These are phyloP conservation scores for Amblyjoppa proteus DNA, from an alignment of 2,888 invertebrate genomes.

Conservation along the genomic window DNA sequence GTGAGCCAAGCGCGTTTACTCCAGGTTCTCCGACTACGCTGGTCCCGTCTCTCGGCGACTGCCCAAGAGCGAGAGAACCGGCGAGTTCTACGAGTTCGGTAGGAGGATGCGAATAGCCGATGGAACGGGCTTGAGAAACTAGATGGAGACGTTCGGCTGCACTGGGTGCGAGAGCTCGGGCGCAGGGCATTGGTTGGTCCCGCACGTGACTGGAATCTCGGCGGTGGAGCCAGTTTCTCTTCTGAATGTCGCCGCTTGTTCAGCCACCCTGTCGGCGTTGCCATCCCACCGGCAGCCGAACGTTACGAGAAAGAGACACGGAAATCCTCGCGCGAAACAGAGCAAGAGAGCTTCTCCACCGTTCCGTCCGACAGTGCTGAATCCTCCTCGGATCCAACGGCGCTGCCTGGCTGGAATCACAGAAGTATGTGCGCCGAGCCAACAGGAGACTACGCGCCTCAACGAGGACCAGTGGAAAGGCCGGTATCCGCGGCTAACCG, in stretches of 20 bases:
- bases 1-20: constrained; percentile 18
- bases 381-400: not conserved
- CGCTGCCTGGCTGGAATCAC: constrained; percentile 19
- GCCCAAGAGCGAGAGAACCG: constrained; percentile 30
- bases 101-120: constrained; percentile 67
- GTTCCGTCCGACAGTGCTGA: not conserved
- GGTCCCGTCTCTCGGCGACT: constrained; percentile 1
- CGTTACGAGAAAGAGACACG: constrained; percentile 24
- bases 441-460: constrained; percentile 10
- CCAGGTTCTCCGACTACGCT: not conserved
- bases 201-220: constrained; percentile 81
- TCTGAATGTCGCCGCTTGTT: constrained; percentile 71
- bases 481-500: constrained; percentile 22
- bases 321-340: constrained; percentile 47
- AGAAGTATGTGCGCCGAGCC: constrained; percentile 17
- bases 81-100: constrained; percentile 31
- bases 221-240: constrained; percentile 68
- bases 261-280: constrained; percentile 58
- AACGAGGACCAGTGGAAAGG: constrained; percentile 14
- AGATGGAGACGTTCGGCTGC: constrained; percentile 73
- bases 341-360: constrained; percentile 22
- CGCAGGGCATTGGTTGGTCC: constrained; percentile 75
- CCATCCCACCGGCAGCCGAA: constrained; percentile 5
- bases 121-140: constrained; percentile 71
- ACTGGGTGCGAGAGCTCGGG: constrained; percentile 3